phyloP scores from a whole-genome alignment of 2,888 invertebrate species.

The Microplitis manilae region DNA sequence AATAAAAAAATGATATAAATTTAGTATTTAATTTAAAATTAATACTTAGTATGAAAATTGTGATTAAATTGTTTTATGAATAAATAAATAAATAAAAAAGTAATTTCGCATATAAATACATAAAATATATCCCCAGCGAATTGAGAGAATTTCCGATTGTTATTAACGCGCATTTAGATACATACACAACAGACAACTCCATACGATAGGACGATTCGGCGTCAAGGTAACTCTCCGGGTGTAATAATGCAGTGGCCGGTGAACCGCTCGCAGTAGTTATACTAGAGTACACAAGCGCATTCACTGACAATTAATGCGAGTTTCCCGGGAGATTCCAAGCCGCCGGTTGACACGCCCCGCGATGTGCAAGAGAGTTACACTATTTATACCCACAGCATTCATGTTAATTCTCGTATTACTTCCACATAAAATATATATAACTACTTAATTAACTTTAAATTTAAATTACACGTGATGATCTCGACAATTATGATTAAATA shows the following conservation, averaged over 20 bases:
- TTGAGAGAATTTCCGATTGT: background rate
- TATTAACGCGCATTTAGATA: background rate
- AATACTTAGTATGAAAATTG: too few relatives aligned
- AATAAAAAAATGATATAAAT: too few relatives aligned
- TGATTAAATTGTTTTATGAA: too few relatives aligned
- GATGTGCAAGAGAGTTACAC: conserved; percentile 39
- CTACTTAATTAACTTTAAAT: background rate
- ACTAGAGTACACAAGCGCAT: conserved; percentile 43
- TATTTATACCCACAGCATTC: conserved; percentile 33
- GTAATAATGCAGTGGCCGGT: conserved; percentile 26
- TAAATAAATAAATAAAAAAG: too few relatives aligned
- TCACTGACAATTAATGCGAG: conserved; percentile 50
- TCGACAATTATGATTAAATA: background rate
- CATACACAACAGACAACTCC: background rate
- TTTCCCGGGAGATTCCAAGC: conserved; percentile 42
- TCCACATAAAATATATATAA: background rate
- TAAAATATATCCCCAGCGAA: conserved; percentile 51
- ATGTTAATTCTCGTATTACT: conserved; percentile 12
- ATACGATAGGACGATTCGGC: conserved; percentile 19
- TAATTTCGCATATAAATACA: conserved; percentile 53
- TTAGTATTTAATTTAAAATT: too few relatives aligned
- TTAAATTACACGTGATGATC: background rate
- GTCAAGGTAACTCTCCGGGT: conserved; percentile 22
- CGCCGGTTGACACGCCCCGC: conserved; percentile 34
- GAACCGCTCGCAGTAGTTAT: conserved; percentile 43